Evolutionary conservation across 2,888 invertebrate genomes (phyloP).

Genomic region (Adelognathus sp.): DNA sequence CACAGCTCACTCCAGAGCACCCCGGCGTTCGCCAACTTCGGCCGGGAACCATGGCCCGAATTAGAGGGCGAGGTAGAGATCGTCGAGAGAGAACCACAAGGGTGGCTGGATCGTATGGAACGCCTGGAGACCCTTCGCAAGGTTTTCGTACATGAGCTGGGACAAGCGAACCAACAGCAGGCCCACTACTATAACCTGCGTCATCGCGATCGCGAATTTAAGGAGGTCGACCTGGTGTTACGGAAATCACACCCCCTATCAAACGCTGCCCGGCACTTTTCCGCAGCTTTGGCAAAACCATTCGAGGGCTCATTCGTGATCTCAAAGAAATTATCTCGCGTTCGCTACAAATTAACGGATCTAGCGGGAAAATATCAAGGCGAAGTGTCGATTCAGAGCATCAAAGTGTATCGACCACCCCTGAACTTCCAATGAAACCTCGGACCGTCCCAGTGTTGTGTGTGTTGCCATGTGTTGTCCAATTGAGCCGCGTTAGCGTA

Average conservation of each 20-base stretch:
- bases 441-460: neutral
- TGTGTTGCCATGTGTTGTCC: neutral
- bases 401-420: neutral
- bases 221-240: conserved; percentile 44
- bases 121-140: conserved; percentile 3
- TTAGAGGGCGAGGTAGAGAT: neutral
- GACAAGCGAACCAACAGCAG: conserved; percentile 32
- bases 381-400: neutral
- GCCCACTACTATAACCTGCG: conserved; percentile 52
- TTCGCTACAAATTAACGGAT: conserved; percentile 1
- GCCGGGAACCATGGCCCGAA: conserved; percentile 32
- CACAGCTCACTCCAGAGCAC: conserved; percentile 29
- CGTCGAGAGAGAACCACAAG: neutral
- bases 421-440: neutral
- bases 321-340: conserved; percentile 13
- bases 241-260: conserved; percentile 38
- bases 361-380: neutral
- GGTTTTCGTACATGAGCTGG: conserved; percentile 19
- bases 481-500: neutral
- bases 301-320: conserved; percentile 28
- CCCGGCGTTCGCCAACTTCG: conserved; percentile 60
- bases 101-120: conserved; percentile 17
- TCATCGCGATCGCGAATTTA: conserved; percentile 11
- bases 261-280: neutral
- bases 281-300: neutral